phyloP scores from a whole-genome alignment of 2,797 vertebrate species.

The Spheniscus humboldti region DNA sequence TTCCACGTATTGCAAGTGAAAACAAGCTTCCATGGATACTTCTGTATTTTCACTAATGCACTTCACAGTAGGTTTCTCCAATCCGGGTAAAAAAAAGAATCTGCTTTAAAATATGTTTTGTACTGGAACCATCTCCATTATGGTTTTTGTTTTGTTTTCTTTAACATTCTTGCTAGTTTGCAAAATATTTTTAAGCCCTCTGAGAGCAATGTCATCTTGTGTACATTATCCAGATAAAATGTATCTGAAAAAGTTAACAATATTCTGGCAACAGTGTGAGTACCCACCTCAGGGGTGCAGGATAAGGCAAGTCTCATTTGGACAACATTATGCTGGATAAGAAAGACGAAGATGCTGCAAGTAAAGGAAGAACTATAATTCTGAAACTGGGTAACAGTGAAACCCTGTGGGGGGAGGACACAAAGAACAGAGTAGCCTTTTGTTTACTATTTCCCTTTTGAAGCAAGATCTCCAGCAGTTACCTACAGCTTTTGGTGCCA shows the following conservation, averaged over 20 bases:
- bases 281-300: neutral
- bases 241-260: neutral
- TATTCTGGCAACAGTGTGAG: neutral
- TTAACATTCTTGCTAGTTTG: neutral
- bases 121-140: neutral
- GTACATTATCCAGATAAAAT: neutral
- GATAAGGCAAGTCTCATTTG: neutral
- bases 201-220: neutral
- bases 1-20: neutral
- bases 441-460: neutral
- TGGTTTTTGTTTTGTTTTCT: neutral
- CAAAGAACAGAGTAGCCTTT: neutral
- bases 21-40: neutral
- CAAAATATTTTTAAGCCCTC: neutral
- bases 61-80: neutral
- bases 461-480: neutral
- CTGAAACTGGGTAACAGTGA: neutral
- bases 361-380: neutral
- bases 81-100: neutral
- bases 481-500: neutral
- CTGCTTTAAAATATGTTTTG: neutral
- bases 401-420: neutral
- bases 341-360: neutral
- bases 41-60: neutral
- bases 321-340: neutral